Base-by-base conservation (phyloP, 2,888 invertebrate species). In the Tupiocoris notatus region DNA sequence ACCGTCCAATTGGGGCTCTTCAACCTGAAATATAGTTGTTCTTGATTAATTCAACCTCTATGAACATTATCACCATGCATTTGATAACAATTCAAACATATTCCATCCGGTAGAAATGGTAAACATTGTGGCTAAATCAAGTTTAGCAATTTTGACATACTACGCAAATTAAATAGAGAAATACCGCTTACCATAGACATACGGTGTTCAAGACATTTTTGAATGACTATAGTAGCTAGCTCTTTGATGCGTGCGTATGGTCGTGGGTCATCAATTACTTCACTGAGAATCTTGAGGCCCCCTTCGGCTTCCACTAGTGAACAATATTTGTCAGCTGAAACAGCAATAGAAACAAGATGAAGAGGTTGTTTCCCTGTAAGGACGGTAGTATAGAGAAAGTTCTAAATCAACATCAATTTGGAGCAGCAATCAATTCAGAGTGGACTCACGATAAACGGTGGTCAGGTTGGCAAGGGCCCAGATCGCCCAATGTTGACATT, bases 401-500 rank as follows among this genome's bases (percentile, higher is more conserved):
- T n/a, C n/a, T n/a, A n/a, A n/a, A n/a, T n/a, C n/a, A n/a, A n/a
- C n/a, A n/a, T n/a, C n/a, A n/a, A n/a, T n/a, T n/a, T n/a, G n/a
- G n/a, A n/a, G n/a, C n/a, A n/a, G n/a, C n/a, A n/a, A n/a, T n/a
- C n/a, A n/a, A n/a, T n/a, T n/a, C n/a, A 39, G 39, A 3, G 12
- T 39, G 6, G 66, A 91, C 93, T 91, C 85, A 93, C 95, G 93
- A 84, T 95, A 95, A 24, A 96, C 94, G 77, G 89, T 91, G 65
- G 98, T 98, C 78, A 98, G 89, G 86, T 98, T 98, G 66, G 97
- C 96, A 77, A 98, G 87, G 0, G 98, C 98, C 98, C 98, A 98
- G 6, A 93, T 92, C 1, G 97, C 96, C 98, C 98, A 98, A 83
- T 95, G 92, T 84, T 96, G 96, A 84, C 95, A 96, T 83, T 94